phyloP scores from a whole-genome alignment of 2,888 invertebrate species.

The Mellilla xanthometata region DNA sequence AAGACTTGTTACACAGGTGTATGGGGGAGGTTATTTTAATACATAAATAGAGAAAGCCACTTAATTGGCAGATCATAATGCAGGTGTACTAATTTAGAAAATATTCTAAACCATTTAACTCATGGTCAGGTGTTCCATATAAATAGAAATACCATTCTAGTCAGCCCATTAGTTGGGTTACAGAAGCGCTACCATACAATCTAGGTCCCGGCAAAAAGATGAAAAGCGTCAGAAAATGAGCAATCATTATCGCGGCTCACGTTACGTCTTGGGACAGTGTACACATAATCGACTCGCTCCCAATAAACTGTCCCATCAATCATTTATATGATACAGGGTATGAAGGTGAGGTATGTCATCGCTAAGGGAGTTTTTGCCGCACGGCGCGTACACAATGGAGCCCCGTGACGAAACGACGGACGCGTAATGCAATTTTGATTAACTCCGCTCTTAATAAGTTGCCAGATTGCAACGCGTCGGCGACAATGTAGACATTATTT shows the following conservation, averaged over 20 bases:
- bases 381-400: slow-evolving; percentile 37
- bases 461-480: slow-evolving; percentile 46
- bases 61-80: neutral
- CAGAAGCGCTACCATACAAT: neutral
- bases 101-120: neutral
- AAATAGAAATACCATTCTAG: neutral
- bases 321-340: slow-evolving; percentile 46
- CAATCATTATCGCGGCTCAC: slow-evolving; percentile 10
- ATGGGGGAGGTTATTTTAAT: neutral
- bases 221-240: slow-evolving; percentile 10
- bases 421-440: slow-evolving; percentile 78
- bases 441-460: slow-evolving; percentile 52
- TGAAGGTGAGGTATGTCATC: slow-evolving; percentile 46
- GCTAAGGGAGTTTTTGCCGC: slow-evolving; percentile 51
- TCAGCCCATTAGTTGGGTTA: neutral
- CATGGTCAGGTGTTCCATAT: neutral
- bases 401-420: slow-evolving; percentile 63
- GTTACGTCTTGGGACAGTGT: slow-evolving; percentile 6
- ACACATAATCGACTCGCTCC: slow-evolving; percentile 22
- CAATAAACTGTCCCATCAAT: slow-evolving; percentile 58
- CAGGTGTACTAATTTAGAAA: neutral
- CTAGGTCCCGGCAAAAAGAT: neutral
- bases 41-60: neutral
- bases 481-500: slow-evolving; percentile 64
- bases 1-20: neutral